These are phyloP conservation scores for Ophiodon elongatus DNA, from an alignment of 2,113 vertebrate genomes.

Conservation along the genomic window DNA sequence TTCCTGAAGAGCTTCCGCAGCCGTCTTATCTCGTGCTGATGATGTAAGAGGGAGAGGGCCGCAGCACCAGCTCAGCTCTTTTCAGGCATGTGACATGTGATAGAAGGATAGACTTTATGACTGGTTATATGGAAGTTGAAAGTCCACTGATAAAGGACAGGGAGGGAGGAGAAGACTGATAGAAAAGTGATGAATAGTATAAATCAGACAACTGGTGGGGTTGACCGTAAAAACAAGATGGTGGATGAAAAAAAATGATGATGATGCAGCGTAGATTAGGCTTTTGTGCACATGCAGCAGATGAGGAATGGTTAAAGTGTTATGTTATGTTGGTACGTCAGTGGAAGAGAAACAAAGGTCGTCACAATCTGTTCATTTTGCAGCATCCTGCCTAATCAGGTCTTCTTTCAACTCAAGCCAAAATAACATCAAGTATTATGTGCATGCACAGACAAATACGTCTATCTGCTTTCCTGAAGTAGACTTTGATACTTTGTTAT, in stretches of 20 bases:
- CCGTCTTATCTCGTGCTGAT: constrained; percentile 51
- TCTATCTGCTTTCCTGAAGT: neutral
- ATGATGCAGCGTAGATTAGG: neutral
- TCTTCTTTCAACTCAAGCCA: neutral
- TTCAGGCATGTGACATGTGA: constrained; percentile 54
- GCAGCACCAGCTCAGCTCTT: constrained; percentile 65
- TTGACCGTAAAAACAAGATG: constrained; percentile 17
- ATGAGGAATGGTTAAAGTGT: neutral
- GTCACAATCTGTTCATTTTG: neutral
- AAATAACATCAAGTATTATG: neutral
- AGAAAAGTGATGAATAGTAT: constrained; percentile 62
- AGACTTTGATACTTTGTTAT: constrained; percentile 14
- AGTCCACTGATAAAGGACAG: constrained; percentile 66
- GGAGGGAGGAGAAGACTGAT: constrained; percentile 48
- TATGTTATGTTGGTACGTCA: neutral
- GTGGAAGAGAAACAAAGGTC: neutral
- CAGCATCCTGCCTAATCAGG: neutral
- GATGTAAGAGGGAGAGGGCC: constrained; percentile 39
- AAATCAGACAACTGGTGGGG: constrained; percentile 5
- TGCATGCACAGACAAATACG: neutral
- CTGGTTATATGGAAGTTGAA: constrained; percentile 65
- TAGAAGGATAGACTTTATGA: constrained; percentile 62
- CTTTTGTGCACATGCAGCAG: constrained; percentile 38
- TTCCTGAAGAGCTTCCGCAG: constrained; percentile 22
- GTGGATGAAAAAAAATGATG: neutral